These are phyloP conservation scores for Lutjanus campechanus DNA, from an alignment of 2,797 vertebrate genomes.

Conservation along the genomic window DNA sequence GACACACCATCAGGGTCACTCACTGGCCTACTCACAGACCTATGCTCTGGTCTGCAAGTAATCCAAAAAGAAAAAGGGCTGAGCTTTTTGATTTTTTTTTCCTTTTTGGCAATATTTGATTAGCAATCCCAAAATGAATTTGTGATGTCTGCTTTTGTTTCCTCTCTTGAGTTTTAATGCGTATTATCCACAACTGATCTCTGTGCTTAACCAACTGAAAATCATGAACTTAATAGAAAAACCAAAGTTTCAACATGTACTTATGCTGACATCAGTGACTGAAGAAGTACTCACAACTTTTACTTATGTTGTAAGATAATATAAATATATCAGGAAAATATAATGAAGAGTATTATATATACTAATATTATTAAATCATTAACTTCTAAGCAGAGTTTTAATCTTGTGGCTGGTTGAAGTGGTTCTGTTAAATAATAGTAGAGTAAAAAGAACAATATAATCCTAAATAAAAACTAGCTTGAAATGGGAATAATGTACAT, in stretches of 20 bases:
- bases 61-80: background rate
- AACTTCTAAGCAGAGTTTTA: background rate
- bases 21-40: conserved; percentile 36
- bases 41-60: conserved; percentile 11
- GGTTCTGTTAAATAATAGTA: background rate
- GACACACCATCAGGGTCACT: conserved; percentile 53
- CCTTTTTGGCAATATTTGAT: conserved; percentile 16
- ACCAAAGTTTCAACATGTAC: background rate
- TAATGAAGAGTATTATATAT: too few species aligned
- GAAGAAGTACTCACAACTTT: background rate
- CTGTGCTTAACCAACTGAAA: background rate
- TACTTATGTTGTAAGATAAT: background rate
- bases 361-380: background rate
- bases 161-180: background rate
- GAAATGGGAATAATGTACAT: background rate
- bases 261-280: too few species aligned
- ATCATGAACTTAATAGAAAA: background rate
- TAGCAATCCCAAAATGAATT: conserved; percentile 3
- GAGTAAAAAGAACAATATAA: background rate
- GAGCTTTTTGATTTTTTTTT: background rate
- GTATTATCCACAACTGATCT: conserved; percentile 20
- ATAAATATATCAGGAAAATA: background rate
- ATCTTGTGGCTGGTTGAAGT: background rate
- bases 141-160: conserved; percentile 3
- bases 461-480: background rate